phyloP scores from a whole-genome alignment of 2,113 vertebrate species.

The Crotalus horridus region DNA sequence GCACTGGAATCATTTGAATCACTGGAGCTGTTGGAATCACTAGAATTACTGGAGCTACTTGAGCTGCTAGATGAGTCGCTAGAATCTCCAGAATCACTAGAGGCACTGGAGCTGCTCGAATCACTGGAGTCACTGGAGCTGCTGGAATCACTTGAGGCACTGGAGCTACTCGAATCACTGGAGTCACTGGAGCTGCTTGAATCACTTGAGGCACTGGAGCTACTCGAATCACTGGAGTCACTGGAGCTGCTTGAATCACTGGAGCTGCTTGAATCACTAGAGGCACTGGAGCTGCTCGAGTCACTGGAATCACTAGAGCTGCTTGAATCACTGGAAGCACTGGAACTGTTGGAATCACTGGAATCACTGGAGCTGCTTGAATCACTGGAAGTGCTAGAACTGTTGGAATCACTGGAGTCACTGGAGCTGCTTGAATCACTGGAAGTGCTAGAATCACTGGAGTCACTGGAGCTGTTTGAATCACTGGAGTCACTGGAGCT shows the following conservation, averaged over 20 bases:
- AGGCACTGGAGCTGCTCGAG: not conserved
- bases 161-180: not conserved
- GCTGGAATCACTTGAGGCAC: not conserved
- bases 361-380: not conserved
- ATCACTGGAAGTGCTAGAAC: not conserved
- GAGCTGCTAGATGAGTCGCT: not conserved
- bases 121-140: not conserved
- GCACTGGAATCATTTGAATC: not conserved
- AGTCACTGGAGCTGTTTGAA: not conserved
- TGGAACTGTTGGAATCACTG: not conserved
- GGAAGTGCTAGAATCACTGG: not conserved
- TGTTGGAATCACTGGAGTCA: not conserved
- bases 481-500: not conserved
- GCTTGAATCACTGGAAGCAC: not conserved
- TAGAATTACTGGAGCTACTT: not conserved
- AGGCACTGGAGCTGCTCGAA: not conserved
- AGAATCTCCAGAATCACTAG: not conserved
- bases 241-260: not conserved
- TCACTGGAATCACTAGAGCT: not conserved
- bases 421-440: not conserved
- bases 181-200: not conserved
- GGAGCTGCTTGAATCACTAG: not conserved
- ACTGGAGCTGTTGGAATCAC: not conserved
- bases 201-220: not conserved
- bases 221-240: not conserved